Conservation (phyloP, 2,888 invertebrate genomes). For the Trachelus tabidus region DNA sequence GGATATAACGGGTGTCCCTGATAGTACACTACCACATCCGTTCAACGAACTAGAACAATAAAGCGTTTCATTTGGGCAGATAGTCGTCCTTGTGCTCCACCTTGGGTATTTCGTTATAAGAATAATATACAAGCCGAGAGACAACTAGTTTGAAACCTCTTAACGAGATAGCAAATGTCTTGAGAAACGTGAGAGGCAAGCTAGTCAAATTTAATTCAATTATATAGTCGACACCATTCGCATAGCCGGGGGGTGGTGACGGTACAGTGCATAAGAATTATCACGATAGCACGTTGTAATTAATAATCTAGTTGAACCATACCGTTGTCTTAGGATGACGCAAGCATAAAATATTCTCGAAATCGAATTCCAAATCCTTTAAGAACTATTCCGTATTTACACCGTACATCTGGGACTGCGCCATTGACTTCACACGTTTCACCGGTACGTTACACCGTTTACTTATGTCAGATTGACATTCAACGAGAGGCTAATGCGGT, state of each 20-base stretch:
- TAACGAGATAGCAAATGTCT: no score
- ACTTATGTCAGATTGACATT: not conserved
- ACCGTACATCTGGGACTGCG: not conserved
- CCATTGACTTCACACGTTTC: not conserved
- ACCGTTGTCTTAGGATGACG: not conserved
- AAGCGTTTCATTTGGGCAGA: not conserved
- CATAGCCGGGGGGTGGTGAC: not conserved
- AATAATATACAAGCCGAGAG: not conserved
- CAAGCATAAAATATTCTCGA: not conserved
- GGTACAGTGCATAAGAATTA: not conserved
- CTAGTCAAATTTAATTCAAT: not conserved
- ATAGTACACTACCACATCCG: not conserved
- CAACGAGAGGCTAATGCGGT: not conserved
- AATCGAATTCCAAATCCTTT: not conserved
- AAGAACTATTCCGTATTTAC: not conserved
- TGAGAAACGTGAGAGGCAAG: not conserved
- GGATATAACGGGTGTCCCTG: not conserved
- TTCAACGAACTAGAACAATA: not conserved
- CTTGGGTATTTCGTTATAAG: not conserved
- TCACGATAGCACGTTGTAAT: not conserved
- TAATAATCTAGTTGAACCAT: not conserved
- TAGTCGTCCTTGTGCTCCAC: not conserved
- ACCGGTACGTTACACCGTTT: not conserved
- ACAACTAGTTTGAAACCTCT: not conserved
- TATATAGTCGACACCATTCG: not conserved